Conservation (phyloP, 2,113 vertebrate species). For the Alligator mississippiensis region DNA sequence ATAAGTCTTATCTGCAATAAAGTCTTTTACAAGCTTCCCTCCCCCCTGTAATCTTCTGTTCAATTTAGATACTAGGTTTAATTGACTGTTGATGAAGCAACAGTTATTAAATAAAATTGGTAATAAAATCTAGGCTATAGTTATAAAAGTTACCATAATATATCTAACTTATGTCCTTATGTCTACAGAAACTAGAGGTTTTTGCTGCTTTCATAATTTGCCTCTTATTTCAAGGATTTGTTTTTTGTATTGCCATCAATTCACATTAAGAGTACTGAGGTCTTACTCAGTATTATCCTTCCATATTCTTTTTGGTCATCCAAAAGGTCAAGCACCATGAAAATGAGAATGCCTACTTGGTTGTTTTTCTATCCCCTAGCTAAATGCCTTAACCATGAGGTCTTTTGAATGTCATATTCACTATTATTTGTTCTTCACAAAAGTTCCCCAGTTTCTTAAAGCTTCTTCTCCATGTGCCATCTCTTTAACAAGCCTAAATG, state of each 20-base stretch:
- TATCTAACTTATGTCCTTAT: neutral
- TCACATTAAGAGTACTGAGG: neutral
- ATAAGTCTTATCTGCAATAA: slow-evolving; percentile 68
- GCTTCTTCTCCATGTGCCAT: neutral
- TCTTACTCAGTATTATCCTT: neutral
- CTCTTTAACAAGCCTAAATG: neutral
- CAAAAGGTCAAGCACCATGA: neutral
- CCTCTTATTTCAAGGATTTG: neutral
- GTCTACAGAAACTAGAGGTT: neutral
- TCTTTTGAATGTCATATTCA: neutral
- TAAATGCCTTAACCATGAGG: neutral
- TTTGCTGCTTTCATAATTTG: neutral
- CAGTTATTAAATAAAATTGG: slow-evolving; percentile 60
- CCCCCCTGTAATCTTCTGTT: slow-evolving; percentile 71
- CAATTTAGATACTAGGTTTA: slow-evolving; percentile 74
- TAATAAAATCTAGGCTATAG: slow-evolving; percentile 72
- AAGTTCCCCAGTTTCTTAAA: neutral
- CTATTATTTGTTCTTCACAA: neutral
- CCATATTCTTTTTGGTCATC: neutral
- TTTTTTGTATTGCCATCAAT: neutral
- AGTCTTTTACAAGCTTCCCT: slow-evolving; percentile 60
- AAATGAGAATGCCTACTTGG: neutral
- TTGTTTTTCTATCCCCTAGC: neutral
- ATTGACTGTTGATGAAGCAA: slow-evolving; percentile 74
- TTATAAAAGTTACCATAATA: slow-evolving; percentile 58